phyloP scores from a whole-genome alignment of 2,113 vertebrate genomes.

The Paradoxurus hermaphroditus region DNA sequence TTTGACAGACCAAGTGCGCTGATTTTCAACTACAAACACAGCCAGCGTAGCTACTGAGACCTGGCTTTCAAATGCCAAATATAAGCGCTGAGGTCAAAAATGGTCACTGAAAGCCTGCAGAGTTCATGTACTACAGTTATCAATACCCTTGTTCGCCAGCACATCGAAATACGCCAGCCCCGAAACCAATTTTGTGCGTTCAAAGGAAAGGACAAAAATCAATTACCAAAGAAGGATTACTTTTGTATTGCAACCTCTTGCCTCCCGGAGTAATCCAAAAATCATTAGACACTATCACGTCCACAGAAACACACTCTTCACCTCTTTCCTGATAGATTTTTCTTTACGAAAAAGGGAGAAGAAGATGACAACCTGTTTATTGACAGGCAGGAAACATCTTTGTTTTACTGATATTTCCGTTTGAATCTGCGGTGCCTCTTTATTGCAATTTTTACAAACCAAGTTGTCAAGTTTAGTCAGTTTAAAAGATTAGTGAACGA shows the following conservation, averaged over 20 bases:
- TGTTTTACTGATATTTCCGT: conserved; percentile 44
- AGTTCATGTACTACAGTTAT: neutral
- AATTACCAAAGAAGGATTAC: conserved; percentile 45
- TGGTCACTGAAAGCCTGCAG: neutral
- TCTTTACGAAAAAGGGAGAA: neutral
- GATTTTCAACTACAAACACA: neutral
- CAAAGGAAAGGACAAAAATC: conserved; percentile 59
- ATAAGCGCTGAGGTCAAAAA: neutral
- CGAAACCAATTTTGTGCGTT: neutral
- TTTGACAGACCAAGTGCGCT: neutral
- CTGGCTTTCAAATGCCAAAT: accelerated
- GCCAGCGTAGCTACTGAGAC: accelerated
- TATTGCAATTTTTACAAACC: conserved; percentile 26
- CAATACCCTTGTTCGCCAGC: neutral
- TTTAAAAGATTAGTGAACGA: conserved; percentile 66
- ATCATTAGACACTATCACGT: neutral
- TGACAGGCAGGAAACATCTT: neutral
- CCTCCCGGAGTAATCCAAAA: conserved; percentile 15
- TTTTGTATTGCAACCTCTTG: conserved; percentile 44
- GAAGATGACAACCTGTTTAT: neutral
- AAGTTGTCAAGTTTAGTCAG: conserved; percentile 63
- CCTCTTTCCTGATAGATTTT: neutral
- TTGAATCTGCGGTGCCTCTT: neutral
- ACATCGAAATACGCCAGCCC: neutral
- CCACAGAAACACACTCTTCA: neutral